These are phyloP conservation scores for Tamias sibiricus DNA, from an alignment of 2,113 vertebrate species.

Conservation along the genomic window DNA sequence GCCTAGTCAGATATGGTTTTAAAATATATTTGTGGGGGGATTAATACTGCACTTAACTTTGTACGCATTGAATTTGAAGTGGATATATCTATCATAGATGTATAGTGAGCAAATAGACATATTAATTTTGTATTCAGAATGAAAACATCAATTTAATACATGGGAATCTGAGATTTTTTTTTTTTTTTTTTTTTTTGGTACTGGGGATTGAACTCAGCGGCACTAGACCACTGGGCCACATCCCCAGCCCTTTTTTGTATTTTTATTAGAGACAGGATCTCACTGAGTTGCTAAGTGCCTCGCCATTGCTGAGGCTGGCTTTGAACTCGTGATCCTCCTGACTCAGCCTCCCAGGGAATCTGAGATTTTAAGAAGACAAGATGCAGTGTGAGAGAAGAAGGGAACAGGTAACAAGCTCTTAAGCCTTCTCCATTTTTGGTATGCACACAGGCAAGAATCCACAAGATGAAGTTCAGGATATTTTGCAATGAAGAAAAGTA, in stretches of 20 bases:
- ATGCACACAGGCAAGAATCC: background rate
- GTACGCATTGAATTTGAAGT: background rate
- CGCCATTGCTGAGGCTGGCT: too few relatives aligned
- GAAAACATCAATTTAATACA: background rate
- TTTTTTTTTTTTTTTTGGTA: too few relatives aligned
- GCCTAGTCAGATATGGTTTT: background rate
- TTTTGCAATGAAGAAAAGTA: background rate
- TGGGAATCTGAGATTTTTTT: background rate
- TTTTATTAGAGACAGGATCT: too few relatives aligned
- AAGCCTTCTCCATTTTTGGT: background rate
- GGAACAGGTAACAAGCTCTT: background rate
- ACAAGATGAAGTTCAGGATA: background rate
- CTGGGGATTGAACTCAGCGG: too few relatives aligned
- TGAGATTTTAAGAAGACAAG: background rate
- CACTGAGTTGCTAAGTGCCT: too few relatives aligned
- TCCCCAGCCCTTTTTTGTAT: too few relatives aligned
- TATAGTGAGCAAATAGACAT: background rate
- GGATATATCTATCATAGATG: background rate
- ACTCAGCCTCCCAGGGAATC: too few relatives aligned
- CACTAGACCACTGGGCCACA: too few relatives aligned
- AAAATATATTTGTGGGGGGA: background rate
- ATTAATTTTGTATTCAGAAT: background rate
- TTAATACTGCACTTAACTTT: constrained; percentile 14
- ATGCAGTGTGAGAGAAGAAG: background rate
- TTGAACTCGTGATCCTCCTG: too few relatives aligned